Evolutionary conservation across 64 coral and sea anemone genomes (phyloP), one percentile per base, ranked within the genome.

Genomic region (Trachythela sp.): DNA sequence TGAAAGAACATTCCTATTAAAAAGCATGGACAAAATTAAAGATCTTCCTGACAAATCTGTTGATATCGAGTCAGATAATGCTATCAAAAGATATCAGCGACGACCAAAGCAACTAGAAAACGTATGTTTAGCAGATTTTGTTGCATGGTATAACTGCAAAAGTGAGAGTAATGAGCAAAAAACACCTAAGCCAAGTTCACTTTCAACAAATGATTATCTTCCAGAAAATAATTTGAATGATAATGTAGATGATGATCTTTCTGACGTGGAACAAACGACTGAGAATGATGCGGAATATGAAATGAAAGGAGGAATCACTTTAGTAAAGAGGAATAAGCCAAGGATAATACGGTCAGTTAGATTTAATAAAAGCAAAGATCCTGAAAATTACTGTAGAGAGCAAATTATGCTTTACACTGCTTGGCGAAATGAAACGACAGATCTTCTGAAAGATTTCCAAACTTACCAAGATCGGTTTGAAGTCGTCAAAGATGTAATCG

Each of bases 371-470:
- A 68, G 14, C 59, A 68, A 68, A 68, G 59, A 68, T 68, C 5
- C 59, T 8, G 59, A 68, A 68, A 68, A 68, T 68, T 68, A 68
- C 18, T 68, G 59, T 68, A 68, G 59, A 68, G 59, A 68, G 14
- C 59, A 68, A 22, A 68, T 68, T 8, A 68, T 68, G 59, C 59
- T 68, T 68, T 68, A 68, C 59, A 68, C 59, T 68, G 59, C 59
- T 68, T 68, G 59, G 59, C 3, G 59, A 22, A 68, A 68, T 68
- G 59, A 68, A 68, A 68, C 5, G 3, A 68, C 59, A 68, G 59
- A 68, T 68, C 59, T 68, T 68, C 18, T 68, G 18, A 68, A 68
- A 22, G 59, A 68, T 31, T 68, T 4, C 6, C 5, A n/a, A 68
- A 31, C 3, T 31, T 22, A n/a, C 30, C 59, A n/a, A 68, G 59